A percentile compares a stretch with the other conserved stretches of the same genome.
Conservation (phyloP, 2,888 invertebrate species). For the Caenorhabditis sinica region DNA sequence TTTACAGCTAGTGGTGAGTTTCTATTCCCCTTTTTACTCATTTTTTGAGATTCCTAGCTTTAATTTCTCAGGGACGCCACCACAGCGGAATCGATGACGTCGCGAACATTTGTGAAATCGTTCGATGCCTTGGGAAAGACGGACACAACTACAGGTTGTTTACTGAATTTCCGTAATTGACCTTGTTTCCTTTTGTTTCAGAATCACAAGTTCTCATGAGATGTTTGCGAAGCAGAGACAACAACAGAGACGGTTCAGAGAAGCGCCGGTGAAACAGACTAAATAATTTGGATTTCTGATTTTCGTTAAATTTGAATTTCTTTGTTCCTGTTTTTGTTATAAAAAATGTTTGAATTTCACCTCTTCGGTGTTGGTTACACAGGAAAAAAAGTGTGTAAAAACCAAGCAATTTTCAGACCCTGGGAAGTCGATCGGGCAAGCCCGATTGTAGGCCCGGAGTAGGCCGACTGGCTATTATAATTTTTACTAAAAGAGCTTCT, state of each 20-base stretch:
- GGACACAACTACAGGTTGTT: conserved; percentile 64
- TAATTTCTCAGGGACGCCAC: conserved; percentile 83
- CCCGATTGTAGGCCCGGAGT: too few relatives aligned
- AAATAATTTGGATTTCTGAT: conserved; percentile 5
- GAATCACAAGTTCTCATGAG: conserved; percentile 54
- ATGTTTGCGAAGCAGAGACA: background rate
- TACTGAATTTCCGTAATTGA: conserved; percentile 20
- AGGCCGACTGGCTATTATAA: too few relatives aligned
- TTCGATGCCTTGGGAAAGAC: conserved; percentile 55
- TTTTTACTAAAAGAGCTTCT: too few relatives aligned
- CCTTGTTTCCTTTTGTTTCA: conserved; percentile 20
- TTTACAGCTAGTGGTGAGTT: conserved; percentile 50
- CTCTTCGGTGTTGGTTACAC: too few relatives aligned
- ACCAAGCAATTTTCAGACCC: too few relatives aligned
- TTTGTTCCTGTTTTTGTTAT: background rate
- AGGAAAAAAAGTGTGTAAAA: too few relatives aligned
- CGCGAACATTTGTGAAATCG: conserved; percentile 84
- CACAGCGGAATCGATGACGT: conserved; percentile 86
- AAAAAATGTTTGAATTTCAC: conserved; percentile 11
- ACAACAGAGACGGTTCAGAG: conserved; percentile 34
- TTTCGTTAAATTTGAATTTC: background rate
- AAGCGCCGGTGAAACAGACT: background rate
- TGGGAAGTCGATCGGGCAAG: too few relatives aligned
- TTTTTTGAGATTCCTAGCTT: conserved; percentile 16
- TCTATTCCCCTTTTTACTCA: too few relatives aligned